A percentile compares a stretch with the other conserved stretches of the same genome.
Conservation (phyloP, 1,140 invertebrate genomes). For the Wasmannia auropunctata region DNA sequence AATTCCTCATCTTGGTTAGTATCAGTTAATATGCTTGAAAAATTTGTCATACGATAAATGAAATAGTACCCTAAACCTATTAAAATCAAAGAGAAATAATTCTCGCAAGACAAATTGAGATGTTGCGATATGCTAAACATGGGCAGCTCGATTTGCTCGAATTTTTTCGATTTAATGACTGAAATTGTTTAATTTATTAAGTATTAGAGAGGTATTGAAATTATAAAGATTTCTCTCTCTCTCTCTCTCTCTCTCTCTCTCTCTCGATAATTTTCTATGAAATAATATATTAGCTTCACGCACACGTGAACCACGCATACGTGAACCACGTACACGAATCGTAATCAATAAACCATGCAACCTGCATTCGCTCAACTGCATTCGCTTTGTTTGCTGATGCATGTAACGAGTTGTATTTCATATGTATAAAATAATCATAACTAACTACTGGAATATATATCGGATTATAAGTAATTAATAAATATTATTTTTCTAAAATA, state of each 20-base stretch:
- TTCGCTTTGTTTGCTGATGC: neutral
- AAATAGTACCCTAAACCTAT: too few relatives aligned
- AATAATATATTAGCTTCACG: neutral
- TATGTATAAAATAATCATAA: neutral
- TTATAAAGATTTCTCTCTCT: too few relatives aligned
- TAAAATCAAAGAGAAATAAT: neutral
- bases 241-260: too few relatives aligned
- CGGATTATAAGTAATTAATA: neutral
- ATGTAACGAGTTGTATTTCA: neutral
- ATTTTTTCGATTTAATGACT: neutral
- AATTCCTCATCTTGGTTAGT: too few relatives aligned
- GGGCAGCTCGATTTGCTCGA: neutral
- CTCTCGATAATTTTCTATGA: neutral
- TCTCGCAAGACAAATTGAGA: neutral
- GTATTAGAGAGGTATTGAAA: neutral
- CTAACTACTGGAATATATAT: neutral
- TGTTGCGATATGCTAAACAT: neutral
- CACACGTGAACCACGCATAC: neutral
- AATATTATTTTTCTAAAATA: neutral
- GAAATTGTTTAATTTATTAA: neutral
- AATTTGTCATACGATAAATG: too few relatives aligned
- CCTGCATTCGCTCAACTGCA: constrained; percentile 11
- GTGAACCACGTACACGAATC: neutral
- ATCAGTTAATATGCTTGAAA: too few relatives aligned
- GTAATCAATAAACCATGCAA: constrained; percentile 37